These are phyloP conservation scores for Lordiphosa mommai DNA, from an alignment of 1,140 invertebrate species.

Conservation along the genomic window DNA sequence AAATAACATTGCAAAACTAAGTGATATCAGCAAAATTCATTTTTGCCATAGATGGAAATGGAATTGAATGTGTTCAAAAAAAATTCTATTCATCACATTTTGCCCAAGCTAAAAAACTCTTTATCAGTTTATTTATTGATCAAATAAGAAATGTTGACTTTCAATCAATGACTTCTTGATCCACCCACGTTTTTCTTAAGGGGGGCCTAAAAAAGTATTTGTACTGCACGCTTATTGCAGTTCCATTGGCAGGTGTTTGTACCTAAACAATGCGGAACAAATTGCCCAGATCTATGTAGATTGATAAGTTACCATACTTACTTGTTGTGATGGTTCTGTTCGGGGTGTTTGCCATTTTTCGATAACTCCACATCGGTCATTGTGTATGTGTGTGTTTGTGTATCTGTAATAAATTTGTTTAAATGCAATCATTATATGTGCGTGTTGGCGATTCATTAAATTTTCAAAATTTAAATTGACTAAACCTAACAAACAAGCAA, in stretches of 20 bases:
- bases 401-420: conserved; percentile 35
- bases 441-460: conserved; percentile 63
- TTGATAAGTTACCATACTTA: conserved; percentile 25
- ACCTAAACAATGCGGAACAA: conserved; percentile 17
- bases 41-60: too few relatives aligned
- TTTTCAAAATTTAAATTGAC: conserved; percentile 30
- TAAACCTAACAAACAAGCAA: conserved; percentile 5
- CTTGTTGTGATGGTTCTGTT: conserved; percentile 60
- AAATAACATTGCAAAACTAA: too few relatives aligned
- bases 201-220: too few relatives aligned
- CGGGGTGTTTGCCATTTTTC: conserved; percentile 66
- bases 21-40: too few relatives aligned
- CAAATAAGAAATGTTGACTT: too few relatives aligned
- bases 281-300: conserved; percentile 2
- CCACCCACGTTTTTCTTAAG: too few relatives aligned
- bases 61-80: too few relatives aligned
- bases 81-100: too few relatives aligned
- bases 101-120: too few relatives aligned
- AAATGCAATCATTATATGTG: conserved; percentile 23
- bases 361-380: conserved; percentile 57
- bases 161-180: too few relatives aligned
- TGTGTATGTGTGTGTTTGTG: conserved; percentile 19
- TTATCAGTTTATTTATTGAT: too few relatives aligned
- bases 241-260: neutral
- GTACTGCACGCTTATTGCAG: too few relatives aligned